Conservation (phyloP, 1,140 invertebrate genomes). For the Watersipora subatra region DNA sequence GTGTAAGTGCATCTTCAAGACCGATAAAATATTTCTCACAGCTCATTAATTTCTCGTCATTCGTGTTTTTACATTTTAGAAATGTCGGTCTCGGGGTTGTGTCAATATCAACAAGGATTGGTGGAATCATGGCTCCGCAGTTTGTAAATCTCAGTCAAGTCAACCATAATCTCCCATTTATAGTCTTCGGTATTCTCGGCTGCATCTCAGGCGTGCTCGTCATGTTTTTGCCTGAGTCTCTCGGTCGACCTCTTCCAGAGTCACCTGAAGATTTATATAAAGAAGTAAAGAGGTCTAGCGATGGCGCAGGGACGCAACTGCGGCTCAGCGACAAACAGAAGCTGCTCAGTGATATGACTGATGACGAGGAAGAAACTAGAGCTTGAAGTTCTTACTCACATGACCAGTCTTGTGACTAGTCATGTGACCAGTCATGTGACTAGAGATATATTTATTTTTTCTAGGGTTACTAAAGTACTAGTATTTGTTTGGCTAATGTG, state of each 20-base stretch:
- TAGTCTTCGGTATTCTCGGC: constrained; percentile 45
- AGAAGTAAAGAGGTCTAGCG: not conserved
- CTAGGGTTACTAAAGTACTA: no score
- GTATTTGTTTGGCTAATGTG: no score
- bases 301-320: no score
- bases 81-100: constrained; percentile 15
- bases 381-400: no score
- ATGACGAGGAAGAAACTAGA: no score
- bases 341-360: no score
- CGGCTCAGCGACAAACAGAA: no score
- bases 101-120: constrained; percentile 9
- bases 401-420: no score
- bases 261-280: constrained; percentile 39
- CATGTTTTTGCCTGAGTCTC: constrained; percentile 46
- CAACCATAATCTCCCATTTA: constrained; percentile 38
- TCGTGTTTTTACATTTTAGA: constrained; percentile 6
- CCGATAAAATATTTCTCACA: not conserved
- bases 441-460: no score
- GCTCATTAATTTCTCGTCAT: not conserved
- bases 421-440: no score
- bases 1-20: not conserved
- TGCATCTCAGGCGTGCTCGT: constrained; percentile 41
- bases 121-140: constrained; percentile 13
- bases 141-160: constrained; percentile 7
- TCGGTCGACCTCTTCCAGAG: constrained; percentile 42